Conservation (phyloP, 2,888 invertebrate genomes). For the Mystacides longicornis region DNA sequence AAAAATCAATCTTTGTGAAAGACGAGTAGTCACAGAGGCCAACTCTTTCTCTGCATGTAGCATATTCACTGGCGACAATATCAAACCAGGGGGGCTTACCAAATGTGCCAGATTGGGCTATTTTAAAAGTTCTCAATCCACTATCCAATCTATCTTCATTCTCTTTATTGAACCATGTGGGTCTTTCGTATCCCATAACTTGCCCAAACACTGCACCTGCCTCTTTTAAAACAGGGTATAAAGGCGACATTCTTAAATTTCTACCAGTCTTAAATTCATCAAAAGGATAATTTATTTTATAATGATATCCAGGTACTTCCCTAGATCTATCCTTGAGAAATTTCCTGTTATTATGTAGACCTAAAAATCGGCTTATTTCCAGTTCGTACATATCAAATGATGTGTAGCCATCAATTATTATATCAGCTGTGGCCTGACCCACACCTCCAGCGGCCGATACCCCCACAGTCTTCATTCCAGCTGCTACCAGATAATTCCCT, state of each 20-base stretch:
- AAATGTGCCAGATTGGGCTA: conserved; percentile 76
- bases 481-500: conserved; percentile 83
- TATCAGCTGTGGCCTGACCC: conserved; percentile 83
- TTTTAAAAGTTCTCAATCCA: conserved; percentile 42
- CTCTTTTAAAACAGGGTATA: conserved; percentile 84
- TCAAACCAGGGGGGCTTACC: conserved; percentile 93
- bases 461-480: conserved; percentile 96
- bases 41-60: conserved; percentile 85
- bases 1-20: conserved; percentile 89
- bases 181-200: conserved; percentile 96
- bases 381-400: conserved; percentile 80
- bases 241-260: conserved; percentile 88
- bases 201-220: conserved; percentile 94
- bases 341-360: conserved; percentile 89
- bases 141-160: conserved; percentile 22
- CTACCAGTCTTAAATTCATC: conserved; percentile 82
- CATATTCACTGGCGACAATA: conserved; percentile 79
- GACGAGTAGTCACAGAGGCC: conserved; percentile 95
- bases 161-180: conserved; percentile 76
- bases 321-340: conserved; percentile 85
- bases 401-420: conserved; percentile 75
- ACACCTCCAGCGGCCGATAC: conserved; percentile 92
- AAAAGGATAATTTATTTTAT: conserved; percentile 75
- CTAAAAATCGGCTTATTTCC: conserved; percentile 84
- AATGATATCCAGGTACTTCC: conserved; percentile 85